Evolutionary conservation across 2,888 invertebrate genomes (phyloP), one percentile per base, ranked within the genome.

Genomic region (Sturmia bella): DNA sequence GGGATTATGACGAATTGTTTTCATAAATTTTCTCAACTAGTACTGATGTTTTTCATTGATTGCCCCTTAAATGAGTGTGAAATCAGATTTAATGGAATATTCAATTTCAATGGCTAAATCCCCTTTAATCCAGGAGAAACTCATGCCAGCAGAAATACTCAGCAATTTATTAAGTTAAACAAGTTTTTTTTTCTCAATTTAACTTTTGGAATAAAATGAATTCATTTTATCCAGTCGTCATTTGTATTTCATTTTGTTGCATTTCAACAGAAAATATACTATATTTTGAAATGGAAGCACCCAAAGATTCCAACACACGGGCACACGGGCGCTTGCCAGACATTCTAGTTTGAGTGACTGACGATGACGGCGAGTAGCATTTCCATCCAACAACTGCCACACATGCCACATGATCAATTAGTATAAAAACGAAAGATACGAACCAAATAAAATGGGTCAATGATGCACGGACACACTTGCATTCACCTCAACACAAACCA

Each of bases 381-480:
- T 61, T 61, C 24, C 24, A 6, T 39, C 11, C 19, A 57, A 57
- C n/a, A 12, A 50, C 41, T 19, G 52, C 21, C 15, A 37, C 15
- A 27, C 45, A 52, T 32, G 68, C 6, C 61, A 64, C 63, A 70
- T 41, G 63, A 48, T 72, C 64, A 64, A 78, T 72, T 66, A 64
- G 19, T 57, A 78, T 59, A 39, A 72, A 50, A 56, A 50, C 32
- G 13, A 48, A 56, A 21, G 43, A 27, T 32, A 32, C 17, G 19
- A 78, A 57, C 32, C 37, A 50, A 57, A 57, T 72, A 66, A 72
- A 78, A 59, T 72, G 72, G 72, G 78, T 72, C 78, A 78, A 66
- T 70, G 56, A 52, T 50, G 41, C 48, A 70, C 7, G 21, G 15
- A 13, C 54, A 68, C 24, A 43, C 57, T 43, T 15, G n/a, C 41